Conservation (phyloP, 2,113 vertebrate species). For the Stegastes partitus region DNA sequence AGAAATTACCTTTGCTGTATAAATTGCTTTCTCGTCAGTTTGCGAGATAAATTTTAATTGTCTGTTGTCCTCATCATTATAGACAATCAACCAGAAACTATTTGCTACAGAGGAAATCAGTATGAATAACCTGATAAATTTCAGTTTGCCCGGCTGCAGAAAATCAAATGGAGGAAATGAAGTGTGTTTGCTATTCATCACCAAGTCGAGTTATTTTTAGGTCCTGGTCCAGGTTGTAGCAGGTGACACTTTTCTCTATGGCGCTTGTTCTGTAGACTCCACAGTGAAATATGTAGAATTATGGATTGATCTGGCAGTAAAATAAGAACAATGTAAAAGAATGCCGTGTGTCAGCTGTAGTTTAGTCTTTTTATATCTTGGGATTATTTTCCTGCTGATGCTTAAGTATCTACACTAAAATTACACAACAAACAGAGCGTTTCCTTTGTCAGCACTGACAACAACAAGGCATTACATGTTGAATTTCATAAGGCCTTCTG, state of each 20-base stretch:
- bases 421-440: background rate
- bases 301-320: conserved; percentile 3
- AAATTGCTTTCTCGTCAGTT: conserved; percentile 42
- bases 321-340: conserved; percentile 16
- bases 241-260: conserved; percentile 36
- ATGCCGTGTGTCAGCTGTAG: conserved; percentile 1
- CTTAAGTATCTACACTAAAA: conserved; percentile 3
- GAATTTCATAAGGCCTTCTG: conserved; percentile 33
- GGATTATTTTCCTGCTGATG: background rate
- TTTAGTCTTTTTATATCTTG: conserved; percentile 13
- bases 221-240: conserved; percentile 37
- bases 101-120: conserved; percentile 65
- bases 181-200: conserved; percentile 70
- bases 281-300: background rate
- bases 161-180: conserved; percentile 72
- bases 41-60: conserved; percentile 63
- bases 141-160: conserved; percentile 56
- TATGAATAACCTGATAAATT: conserved; percentile 72
- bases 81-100: conserved; percentile 56
- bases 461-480: conserved; percentile 21
- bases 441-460: background rate
- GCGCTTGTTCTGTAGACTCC: background rate
- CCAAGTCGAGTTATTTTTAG: conserved; percentile 70
- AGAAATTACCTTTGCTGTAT: conserved; percentile 23
- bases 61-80: conserved; percentile 56